A percentile compares a stretch with the other conserved stretches of the same genome.
Evolutionary conservation across 2,888 invertebrate genomes (phyloP).

Genomic region (Drosophila pseudotalamancana): DNA sequence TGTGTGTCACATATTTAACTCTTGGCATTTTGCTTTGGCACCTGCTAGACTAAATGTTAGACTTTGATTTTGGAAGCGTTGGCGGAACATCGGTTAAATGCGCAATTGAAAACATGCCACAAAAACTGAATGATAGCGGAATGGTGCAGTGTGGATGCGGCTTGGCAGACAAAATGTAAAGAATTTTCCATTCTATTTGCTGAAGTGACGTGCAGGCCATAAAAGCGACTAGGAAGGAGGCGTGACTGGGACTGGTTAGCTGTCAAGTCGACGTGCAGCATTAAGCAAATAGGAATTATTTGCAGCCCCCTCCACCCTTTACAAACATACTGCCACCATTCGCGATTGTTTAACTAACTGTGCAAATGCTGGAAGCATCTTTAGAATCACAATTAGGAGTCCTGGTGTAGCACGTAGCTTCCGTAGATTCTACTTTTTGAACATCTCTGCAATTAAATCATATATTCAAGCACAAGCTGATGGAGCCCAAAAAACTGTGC

Average conservation of each 20-base stretch:
- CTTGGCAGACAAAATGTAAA: conserved; percentile 19
- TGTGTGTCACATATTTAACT: neutral
- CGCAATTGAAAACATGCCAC: conserved; percentile 37
- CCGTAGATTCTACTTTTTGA: neutral
- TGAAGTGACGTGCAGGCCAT: conserved; percentile 55
- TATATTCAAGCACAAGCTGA: conserved; percentile 4
- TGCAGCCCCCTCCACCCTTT: neutral
- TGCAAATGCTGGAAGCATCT: conserved; percentile 51
- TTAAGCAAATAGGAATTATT: conserved; percentile 62
- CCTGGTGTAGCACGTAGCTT: conserved; percentile 40
- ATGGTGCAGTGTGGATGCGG: neutral
- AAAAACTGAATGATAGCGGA: too few species aligned
- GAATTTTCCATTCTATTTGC: conserved; percentile 60
- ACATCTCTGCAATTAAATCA: conserved; percentile 43
- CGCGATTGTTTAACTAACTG: conserved; percentile 68
- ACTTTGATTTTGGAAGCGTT: conserved; percentile 20
- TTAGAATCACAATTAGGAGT: conserved; percentile 67
- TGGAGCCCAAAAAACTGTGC: neutral
- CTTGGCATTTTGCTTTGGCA: neutral
- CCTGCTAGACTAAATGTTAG: conserved; percentile 10
- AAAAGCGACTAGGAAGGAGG: conserved; percentile 25
- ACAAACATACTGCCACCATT: neutral
- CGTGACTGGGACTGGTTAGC: conserved; percentile 56
- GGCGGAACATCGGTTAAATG: conserved; percentile 2
- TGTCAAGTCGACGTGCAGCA: conserved; percentile 48